Base-by-base conservation (phyloP, 2,888 invertebrate genomes). In the Pilophorus perplexus region DNA sequence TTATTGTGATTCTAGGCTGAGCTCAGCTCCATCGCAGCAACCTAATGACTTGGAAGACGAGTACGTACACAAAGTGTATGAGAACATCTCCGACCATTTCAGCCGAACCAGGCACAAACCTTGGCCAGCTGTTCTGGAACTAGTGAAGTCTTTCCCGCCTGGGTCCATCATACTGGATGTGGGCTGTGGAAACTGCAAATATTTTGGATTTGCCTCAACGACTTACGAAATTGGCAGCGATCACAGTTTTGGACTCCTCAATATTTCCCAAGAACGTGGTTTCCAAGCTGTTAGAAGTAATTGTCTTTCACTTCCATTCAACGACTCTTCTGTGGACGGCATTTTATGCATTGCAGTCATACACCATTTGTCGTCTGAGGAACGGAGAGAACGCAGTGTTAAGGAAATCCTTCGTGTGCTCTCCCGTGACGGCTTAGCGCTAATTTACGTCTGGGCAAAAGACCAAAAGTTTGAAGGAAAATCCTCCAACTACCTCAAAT, bases 181-280 rank as follows among this genome's bases (percentile, higher is more conserved):
- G 37, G 99, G 99, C 4, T 96, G 97, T 77, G 99, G 99, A 8
- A 99, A 99, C 80, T 99, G 98, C 40, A 99, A 99, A 82, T 98
- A 99, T 78, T 82, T 99, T 64, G 82, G 84, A 40, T 66, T 14
- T 14, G 62, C 25, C 33, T 33, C 6, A 6, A 48, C 27, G 40
- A 44, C 50, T 72, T 77, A 79, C 62, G 74, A 90, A 86, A 79
- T 93, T 67, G 94, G 94, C 1, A 85, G 88, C 78, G 97, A 92
- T 80, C 82, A 89, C 74, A 84, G 92, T 78, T 74, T 79, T 74
- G 84, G 87, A 72, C 77, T 97, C 74, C 77, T 78, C 1, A 77
- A 80, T 68, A 85, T 92, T 44, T 89, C 89, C 69, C 75, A 75
- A 66, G 72, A 78, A 6, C 79, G 83, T 73, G 81, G 82, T 0